Evolutionary conservation across 2,113 vertebrate genomes (phyloP).

Genomic region (Clarias magur): DNA sequence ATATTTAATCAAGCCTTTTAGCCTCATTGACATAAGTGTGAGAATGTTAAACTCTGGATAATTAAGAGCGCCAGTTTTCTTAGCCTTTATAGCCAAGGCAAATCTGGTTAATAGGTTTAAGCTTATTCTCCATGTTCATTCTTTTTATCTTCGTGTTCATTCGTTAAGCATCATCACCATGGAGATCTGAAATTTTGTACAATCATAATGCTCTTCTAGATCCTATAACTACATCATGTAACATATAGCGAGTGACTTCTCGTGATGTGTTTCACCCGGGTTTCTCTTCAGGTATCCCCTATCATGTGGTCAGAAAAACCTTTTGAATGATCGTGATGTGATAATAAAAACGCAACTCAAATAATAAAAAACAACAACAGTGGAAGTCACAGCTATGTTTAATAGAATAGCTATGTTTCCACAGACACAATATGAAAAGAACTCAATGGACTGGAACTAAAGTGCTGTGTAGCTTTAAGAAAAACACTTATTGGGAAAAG

Average conservation of each 20-base stretch:
- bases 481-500: too few species aligned
- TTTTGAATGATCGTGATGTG: too few species aligned
- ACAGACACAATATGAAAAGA: too few species aligned
- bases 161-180: conserved; percentile 14
- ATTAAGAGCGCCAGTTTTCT: not conserved
- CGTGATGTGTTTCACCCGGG: conserved; percentile 1
- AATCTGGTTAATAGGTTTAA: conserved; percentile 1
- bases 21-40: not conserved
- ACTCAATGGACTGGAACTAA: too few species aligned
- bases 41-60: not conserved
- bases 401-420: too few species aligned
- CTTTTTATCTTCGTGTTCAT: not conserved
- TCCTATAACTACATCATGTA: conserved; percentile 10
- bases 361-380: too few species aligned
- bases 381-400: too few species aligned
- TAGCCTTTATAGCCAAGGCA: not conserved
- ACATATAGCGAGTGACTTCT: not conserved
- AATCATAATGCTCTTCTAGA: not conserved
- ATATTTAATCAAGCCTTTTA: not conserved
- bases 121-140: conserved; percentile 14
- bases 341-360: too few species aligned
- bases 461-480: too few species aligned
- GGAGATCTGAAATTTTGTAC: not conserved
- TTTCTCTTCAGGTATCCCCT: not conserved
- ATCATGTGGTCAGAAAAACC: too few species aligned